Conservation (phyloP, 2,797 vertebrate species). For the Hylomyscus alleni region DNA sequence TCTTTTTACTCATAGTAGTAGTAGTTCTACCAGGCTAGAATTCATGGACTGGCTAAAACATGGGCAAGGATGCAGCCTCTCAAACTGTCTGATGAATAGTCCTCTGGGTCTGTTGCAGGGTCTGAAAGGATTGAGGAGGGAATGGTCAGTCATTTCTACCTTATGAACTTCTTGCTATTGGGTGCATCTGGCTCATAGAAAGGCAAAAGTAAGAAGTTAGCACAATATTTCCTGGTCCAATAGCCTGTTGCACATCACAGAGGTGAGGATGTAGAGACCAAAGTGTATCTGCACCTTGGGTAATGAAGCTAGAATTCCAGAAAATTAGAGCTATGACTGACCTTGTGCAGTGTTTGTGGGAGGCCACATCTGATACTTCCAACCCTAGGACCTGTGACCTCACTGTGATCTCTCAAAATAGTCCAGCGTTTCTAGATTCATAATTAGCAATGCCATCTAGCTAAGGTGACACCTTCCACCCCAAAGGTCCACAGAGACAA, state of each 20-base stretch:
- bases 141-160: not conserved
- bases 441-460: not conserved
- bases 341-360: accelerated
- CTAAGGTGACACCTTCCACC: not conserved
- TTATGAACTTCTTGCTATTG: not conserved
- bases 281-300: not conserved
- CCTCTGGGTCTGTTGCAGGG: not conserved
- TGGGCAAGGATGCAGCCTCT: not conserved
- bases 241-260: not conserved
- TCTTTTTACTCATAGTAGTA: not conserved
- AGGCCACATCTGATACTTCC: not conserved
- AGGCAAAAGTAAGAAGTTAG: no score
- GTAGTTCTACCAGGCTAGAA: not conserved
- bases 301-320: not conserved
- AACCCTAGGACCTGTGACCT: accelerated
- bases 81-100: not conserved
- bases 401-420: not conserved
- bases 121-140: not conserved
- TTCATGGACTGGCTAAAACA: not conserved
- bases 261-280: not conserved
- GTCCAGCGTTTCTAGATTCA: not conserved
- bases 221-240: not conserved
- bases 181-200: not conserved
- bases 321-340: no score
- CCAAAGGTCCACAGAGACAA: not conserved